Evolutionary conservation across 1,140 invertebrate species (phyloP), one percentile per base, ranked within the genome.

Genomic region (Frieseomelitta varia): DNA sequence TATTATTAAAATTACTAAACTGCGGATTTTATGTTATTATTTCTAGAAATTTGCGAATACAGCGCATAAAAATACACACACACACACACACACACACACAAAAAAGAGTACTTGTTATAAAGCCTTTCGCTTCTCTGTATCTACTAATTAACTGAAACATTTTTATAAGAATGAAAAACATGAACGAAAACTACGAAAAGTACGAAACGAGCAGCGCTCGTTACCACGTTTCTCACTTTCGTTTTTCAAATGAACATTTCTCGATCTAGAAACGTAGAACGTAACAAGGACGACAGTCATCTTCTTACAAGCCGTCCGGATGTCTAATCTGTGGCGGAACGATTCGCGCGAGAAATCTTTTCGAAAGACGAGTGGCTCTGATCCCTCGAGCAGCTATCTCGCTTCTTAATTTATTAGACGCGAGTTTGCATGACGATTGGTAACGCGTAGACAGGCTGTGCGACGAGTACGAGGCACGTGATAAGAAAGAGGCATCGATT

Each of bases 391-490:
- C 68, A 27, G 21, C 1, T 30, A n/a, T 55, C 2, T 51, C 10
- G 77, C 79, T 53, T 0, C 21, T 61, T 61, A 73, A 81, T 81
- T 81, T 81, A 74, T 81, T 74, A n/a, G 14, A 34, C 19, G 65
- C 21, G 65, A 63, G 74, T 81, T 73, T 81, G 69, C 68, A 74
- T 55, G 58, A 4, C 27, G 47, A 63, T 71, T 27, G 39, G 39
- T 8, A 47, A 47, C 15, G 69, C 56, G n/a, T 27, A 77, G 65
- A 63, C 15, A 63, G 24, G 15, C 6, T 6, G 15, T 10, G 27
- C 14, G 53, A 69, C 55, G 69, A 4, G 39, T 19, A 27, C 65
- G 65, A 55, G 27, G 12, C n/a, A 19, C 3, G 34, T 4, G 79
- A 39, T 61, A 74, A 74, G 56, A 61, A 65, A 73, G 65, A 71